Evolutionary conservation across 2,888 invertebrate species (phyloP).

Genomic region (Eledona agricola): DNA sequence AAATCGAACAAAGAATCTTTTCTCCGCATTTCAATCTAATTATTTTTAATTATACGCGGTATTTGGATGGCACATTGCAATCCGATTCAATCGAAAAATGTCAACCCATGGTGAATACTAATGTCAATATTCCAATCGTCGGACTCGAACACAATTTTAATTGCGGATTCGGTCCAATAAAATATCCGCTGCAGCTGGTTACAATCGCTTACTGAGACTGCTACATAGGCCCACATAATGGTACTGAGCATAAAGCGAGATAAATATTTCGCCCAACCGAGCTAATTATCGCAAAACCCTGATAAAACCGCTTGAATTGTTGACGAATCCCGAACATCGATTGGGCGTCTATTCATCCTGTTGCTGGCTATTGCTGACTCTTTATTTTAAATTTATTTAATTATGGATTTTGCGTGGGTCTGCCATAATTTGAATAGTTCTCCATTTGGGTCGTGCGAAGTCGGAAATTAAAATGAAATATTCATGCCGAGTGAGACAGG

Average conservation of each 20-base stretch:
- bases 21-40: conserved; percentile 4
- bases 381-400: conserved; percentile 30
- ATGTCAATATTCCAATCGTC: conserved; percentile 6
- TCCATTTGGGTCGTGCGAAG: conserved; percentile 25
- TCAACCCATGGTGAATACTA: too few relatives aligned
- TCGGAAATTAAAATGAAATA: conserved; percentile 34
- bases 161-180: conserved; percentile 9
- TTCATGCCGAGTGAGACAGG: conserved; percentile 13
- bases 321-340: too few relatives aligned
- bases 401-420: conserved; percentile 25
- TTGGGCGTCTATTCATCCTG: too few relatives aligned
- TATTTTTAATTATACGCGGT: conserved; percentile 1
- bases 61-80: too few relatives aligned
- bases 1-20: neutral
- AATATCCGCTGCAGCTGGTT: conserved; percentile 7
- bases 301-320: too few relatives aligned
- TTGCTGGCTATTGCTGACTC: conserved; percentile 14
- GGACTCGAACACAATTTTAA: conserved; percentile 1
- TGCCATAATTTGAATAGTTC: conserved; percentile 36
- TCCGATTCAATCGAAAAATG: too few relatives aligned
- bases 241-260: too few relatives aligned
- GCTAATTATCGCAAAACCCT: neutral
- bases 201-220: conserved; percentile 1
- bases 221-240: too few relatives aligned
- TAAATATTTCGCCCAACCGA: neutral